phyloP scores from a whole-genome alignment of 2,113 vertebrate species.

The Paramormyrops kingsleyae region DNA sequence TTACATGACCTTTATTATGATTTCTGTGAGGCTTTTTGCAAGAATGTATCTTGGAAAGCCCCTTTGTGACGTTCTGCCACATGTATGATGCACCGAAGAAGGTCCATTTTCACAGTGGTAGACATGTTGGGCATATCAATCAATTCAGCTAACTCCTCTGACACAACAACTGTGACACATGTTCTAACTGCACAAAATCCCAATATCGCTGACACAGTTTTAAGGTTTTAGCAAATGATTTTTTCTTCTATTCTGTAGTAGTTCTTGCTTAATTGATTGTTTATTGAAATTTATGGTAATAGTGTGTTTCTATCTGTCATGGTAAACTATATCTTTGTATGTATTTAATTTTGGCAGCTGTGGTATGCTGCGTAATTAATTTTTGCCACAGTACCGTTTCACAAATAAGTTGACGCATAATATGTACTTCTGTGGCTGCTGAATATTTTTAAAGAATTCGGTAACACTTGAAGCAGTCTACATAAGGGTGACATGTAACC shows the following conservation, averaged over 20 bases:
- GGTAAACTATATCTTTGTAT: neutral
- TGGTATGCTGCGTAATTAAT: neutral
- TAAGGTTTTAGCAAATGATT: neutral
- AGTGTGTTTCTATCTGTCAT: neutral
- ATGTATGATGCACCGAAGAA: neutral
- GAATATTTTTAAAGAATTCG: neutral
- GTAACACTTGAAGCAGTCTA: no score
- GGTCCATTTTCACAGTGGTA: neutral
- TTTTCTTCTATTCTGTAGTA: neutral
- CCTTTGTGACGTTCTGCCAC: neutral
- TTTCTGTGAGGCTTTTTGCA: neutral
- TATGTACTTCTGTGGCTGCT: neutral
- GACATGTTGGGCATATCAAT: neutral
- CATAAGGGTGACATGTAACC: no score
- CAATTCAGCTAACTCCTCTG: neutral
- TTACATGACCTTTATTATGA: neutral
- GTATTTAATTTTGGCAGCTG: neutral
- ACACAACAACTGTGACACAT: neutral
- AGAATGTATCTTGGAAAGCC: neutral
- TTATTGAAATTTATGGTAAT: neutral
- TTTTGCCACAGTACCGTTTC: neutral
- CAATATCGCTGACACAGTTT: neutral
- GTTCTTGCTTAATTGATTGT: neutral
- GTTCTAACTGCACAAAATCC: neutral
- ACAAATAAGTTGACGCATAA: neutral